phyloP scores from a whole-genome alignment of 2,113 vertebrate genomes.

The Triplophysa siluroides region DNA sequence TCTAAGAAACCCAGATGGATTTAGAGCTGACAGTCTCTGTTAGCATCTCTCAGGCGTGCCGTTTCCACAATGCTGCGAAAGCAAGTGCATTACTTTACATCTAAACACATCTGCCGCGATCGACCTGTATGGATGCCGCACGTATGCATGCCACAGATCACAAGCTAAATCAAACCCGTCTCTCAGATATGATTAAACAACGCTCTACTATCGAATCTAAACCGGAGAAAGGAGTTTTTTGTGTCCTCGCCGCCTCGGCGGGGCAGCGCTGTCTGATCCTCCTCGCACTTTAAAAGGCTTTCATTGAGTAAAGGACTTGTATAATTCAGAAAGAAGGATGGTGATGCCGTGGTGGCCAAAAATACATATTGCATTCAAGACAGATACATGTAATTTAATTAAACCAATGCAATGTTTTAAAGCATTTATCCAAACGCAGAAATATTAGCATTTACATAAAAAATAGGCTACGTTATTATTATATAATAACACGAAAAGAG shows the following conservation, averaged over 20 bases:
- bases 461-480: too few relatives aligned
- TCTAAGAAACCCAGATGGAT: not conserved
- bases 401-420: too few relatives aligned
- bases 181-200: not conserved
- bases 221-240: not conserved
- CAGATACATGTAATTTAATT: not conserved
- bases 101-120: not conserved
- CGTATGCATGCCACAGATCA: not conserved
- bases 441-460: too few relatives aligned
- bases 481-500: too few relatives aligned
- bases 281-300: not conserved
- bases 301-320: not conserved
- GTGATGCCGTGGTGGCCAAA: constrained; percentile 1
- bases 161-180: not conserved
- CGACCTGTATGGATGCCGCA: not conserved
- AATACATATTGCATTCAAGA: not conserved
- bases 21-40: not conserved
- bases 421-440: too few relatives aligned
- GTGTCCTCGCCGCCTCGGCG: not conserved
- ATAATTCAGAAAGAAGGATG: constrained; percentile 13
- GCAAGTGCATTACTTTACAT: not conserved
- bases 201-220: not conserved
- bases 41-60: not conserved
- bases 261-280: not conserved
- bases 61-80: not conserved